Conservation (phyloP, 2,888 invertebrate species). For the Brenthis daphne region DNA sequence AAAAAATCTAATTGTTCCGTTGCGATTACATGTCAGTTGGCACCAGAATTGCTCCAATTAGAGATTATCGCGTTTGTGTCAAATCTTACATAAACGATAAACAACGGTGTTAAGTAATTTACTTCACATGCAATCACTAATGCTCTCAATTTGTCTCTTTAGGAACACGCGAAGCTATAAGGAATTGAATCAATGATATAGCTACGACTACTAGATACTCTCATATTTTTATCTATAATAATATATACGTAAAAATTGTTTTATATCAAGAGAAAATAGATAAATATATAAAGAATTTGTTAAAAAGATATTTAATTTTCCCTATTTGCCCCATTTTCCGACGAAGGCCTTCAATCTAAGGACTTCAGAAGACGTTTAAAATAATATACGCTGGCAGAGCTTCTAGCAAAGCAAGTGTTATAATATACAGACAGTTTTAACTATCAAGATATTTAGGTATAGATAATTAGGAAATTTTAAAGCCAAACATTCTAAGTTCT, state of each 20-base stretch:
- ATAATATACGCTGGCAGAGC: too few species aligned
- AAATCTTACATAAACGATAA: slow-evolving; percentile 41
- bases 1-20: slow-evolving; percentile 18
- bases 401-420: too few species aligned
- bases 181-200: slow-evolving; percentile 38
- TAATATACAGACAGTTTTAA: too few species aligned
- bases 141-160: slow-evolving; percentile 37
- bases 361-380: too few species aligned
- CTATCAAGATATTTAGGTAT: too few species aligned
- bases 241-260: too few species aligned
- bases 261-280: too few species aligned
- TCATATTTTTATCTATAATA: neutral
- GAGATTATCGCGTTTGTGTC: slow-evolving; percentile 43
- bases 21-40: slow-evolving; percentile 21
- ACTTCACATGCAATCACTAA: slow-evolving; percentile 41
- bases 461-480: neutral
- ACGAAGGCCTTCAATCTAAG: too few species aligned
- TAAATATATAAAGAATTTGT: too few species aligned
- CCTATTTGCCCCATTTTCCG: too few species aligned
- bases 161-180: slow-evolving; percentile 39
- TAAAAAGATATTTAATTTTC: too few species aligned
- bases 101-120: slow-evolving; percentile 43
- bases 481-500: slow-evolving; percentile 16
- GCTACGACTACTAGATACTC: slow-evolving; percentile 20
- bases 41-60: slow-evolving; percentile 35